Conservation (phyloP, 1,140 invertebrate genomes). For the Drosophila miranda region DNA sequence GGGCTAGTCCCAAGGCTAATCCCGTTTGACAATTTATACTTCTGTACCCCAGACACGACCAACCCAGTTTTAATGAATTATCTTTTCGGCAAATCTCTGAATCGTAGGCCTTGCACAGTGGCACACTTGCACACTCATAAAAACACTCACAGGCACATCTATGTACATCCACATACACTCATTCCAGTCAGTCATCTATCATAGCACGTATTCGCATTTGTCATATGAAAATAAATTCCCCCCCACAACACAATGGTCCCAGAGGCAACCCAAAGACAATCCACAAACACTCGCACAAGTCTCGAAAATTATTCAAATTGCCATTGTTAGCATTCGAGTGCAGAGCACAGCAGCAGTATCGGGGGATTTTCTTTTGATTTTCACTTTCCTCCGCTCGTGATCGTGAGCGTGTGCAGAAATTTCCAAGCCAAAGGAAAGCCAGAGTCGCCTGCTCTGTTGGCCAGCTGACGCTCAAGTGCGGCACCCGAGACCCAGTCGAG, state of each 20-base stretch:
- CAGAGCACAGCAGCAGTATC: conserved; percentile 18
- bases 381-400: conserved; percentile 52
- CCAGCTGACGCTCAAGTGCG: conserved; percentile 65
- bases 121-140: conserved; percentile 43
- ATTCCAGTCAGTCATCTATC: conserved; percentile 10
- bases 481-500: conserved; percentile 22
- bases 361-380: conserved; percentile 62
- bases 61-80: conserved; percentile 37
- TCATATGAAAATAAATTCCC: conserved; percentile 33
- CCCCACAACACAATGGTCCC: conserved; percentile 35
- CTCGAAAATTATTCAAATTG: conserved; percentile 74
- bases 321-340: conserved; percentile 61
- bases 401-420: conserved; percentile 63
- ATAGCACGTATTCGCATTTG: conserved; percentile 53
- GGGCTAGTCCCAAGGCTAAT: conserved; percentile 6
- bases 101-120: conserved; percentile 52
- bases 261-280: conserved; percentile 31
- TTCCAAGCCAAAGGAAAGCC: conserved; percentile 43
- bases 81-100: conserved; percentile 44
- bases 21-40: conserved; percentile 33
- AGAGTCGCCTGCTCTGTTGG: conserved; percentile 54
- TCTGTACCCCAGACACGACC: conserved; percentile 37
- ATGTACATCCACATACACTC: conserved; percentile 10
- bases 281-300: conserved; percentile 52
- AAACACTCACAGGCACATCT: conserved; percentile 9